Evolutionary conservation across 2,888 invertebrate genomes (phyloP).

Genomic region (Diploptera punctata): DNA sequence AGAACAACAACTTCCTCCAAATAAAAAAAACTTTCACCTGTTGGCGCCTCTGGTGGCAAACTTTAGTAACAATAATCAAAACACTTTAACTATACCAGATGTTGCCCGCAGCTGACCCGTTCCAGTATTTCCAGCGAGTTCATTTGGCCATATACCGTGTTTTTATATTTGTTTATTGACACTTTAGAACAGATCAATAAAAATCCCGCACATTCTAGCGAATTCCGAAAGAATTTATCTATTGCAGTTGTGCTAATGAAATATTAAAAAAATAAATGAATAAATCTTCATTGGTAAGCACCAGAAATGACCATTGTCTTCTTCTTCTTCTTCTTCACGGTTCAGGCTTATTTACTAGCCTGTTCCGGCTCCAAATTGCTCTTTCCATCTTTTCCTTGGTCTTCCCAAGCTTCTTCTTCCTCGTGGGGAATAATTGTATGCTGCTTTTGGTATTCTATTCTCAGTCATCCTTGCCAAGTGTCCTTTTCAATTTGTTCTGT

Average conservation of each 20-base stretch:
- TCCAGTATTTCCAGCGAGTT: not conserved
- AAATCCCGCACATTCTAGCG: not conserved
- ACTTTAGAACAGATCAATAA: not conserved
- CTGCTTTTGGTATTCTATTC: too few relatives aligned
- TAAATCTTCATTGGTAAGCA: too few relatives aligned
- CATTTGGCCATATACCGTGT: not conserved
- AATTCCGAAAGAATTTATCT: not conserved
- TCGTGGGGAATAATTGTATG: too few relatives aligned
- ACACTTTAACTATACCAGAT: not conserved
- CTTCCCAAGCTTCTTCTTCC: too few relatives aligned
- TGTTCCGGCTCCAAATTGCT: too few relatives aligned
- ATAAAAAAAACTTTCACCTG: conserved; percentile 15
- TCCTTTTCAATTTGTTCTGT: too few relatives aligned
- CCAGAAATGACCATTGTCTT: too few relatives aligned
- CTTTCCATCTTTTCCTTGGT: too few relatives aligned
- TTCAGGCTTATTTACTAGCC: too few relatives aligned
- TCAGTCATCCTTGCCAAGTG: too few relatives aligned
- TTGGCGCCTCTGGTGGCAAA: conserved; percentile 1
- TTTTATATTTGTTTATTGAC: not conserved
- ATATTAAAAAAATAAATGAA: not conserved
- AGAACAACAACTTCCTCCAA: not conserved
- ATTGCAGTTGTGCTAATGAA: not conserved
- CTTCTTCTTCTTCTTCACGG: too few relatives aligned
- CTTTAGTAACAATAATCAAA: not conserved
- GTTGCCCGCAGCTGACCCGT: not conserved